phyloP scores from a whole-genome alignment of 2,888 invertebrate species.

The Chesias legatella region DNA sequence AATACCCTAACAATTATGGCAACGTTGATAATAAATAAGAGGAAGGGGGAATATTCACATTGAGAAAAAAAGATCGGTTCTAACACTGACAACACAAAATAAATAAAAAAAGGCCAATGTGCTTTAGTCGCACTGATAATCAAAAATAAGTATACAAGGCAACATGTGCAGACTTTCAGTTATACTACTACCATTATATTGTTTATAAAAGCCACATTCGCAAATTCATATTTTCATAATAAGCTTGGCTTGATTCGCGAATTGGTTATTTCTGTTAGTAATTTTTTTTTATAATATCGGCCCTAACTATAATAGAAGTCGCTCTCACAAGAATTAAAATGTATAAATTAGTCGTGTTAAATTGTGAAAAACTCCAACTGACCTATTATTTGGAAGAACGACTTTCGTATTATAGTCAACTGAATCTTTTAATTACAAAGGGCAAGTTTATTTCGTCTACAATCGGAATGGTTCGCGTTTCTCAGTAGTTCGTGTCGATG shows the following conservation, averaged over 20 bases:
- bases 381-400: constrained; percentile 38
- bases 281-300: constrained; percentile 54
- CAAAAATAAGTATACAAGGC: constrained; percentile 76
- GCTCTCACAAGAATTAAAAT: constrained; percentile 35
- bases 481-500: constrained; percentile 67
- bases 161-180: constrained; percentile 80
- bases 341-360: constrained; percentile 16
- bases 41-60: constrained; percentile 66
- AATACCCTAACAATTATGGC: constrained; percentile 80
- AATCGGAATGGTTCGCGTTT: constrained; percentile 88
- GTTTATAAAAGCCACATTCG: constrained; percentile 72
- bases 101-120: constrained; percentile 55
- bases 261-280: constrained; percentile 74
- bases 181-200: constrained; percentile 70
- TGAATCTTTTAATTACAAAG: constrained; percentile 19
- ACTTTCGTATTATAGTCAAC: constrained; percentile 43
- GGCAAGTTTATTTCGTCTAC: constrained; percentile 60
- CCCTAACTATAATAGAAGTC: constrained; percentile 46
- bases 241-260: constrained; percentile 77
- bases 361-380: constrained; percentile 3
- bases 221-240: constrained; percentile 47
- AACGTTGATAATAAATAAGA: constrained; percentile 79
- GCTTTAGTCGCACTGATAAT: constrained; percentile 62
- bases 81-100: constrained; percentile 67
- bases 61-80: constrained; percentile 46